A percentile compares a stretch with the other conserved stretches of the same genome.
phyloP scores from a whole-genome alignment of 2,888 invertebrate species.

The Koerneria pararmatus region DNA sequence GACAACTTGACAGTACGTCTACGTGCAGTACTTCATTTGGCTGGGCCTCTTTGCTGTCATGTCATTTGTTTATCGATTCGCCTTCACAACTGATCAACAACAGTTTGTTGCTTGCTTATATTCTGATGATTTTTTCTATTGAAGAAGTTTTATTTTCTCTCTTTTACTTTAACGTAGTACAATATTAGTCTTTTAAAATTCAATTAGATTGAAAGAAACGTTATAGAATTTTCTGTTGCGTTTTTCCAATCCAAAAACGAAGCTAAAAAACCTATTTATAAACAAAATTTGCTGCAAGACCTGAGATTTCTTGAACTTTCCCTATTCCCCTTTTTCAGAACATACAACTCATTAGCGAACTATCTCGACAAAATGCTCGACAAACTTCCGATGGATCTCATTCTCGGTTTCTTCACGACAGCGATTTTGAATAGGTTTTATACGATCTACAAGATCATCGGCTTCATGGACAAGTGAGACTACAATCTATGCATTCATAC shows the following conservation, averaged over 20 bases:
- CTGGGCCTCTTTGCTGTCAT: conserved; percentile 13
- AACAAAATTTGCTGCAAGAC: background rate
- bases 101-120: too few species aligned
- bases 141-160: too few species aligned
- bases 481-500: too few species aligned
- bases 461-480: conserved; percentile 44
- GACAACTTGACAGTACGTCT: conserved; percentile 8
- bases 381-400: conserved; percentile 41
- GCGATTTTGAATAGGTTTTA: conserved; percentile 42
- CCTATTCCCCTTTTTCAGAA: conserved; percentile 20
- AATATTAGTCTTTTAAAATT: too few species aligned
- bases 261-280: background rate
- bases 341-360: conserved; percentile 31
- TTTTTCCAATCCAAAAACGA: too few species aligned
- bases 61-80: conserved; percentile 9
- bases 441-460: conserved; percentile 43
- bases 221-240: too few species aligned
- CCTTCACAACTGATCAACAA: background rate
- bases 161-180: too few species aligned
- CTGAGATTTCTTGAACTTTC: too few species aligned
- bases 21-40: conserved; percentile 20
- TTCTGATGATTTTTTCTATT: too few species aligned
- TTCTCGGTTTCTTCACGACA: conserved; percentile 50
- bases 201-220: too few species aligned
- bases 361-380: conserved; percentile 32